These are phyloP conservation scores for Agapostemon virescens DNA, from an alignment of 2,888 invertebrate genomes.

Conservation along the genomic window DNA sequence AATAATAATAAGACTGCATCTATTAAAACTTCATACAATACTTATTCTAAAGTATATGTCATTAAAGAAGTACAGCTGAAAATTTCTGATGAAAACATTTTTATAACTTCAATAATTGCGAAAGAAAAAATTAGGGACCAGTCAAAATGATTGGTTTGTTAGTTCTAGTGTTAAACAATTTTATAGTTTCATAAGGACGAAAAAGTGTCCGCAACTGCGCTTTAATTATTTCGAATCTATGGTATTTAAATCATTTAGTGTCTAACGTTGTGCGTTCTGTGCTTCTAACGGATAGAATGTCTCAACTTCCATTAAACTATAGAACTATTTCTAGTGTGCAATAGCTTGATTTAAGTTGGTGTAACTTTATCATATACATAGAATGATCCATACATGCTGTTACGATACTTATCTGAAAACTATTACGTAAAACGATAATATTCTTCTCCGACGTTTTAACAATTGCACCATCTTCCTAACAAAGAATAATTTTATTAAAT, in stretches of 20 bases:
- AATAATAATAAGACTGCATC: no score
- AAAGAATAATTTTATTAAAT: not conserved
- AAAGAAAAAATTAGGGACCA: no score
- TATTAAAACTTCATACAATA: no score
- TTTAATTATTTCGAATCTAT: not conserved
- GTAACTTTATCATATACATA: not conserved
- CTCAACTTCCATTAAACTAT: not conserved
- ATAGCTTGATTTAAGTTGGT: constrained; percentile 1
- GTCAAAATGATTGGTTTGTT: no score
- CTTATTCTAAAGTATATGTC: no score
- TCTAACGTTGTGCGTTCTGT: not conserved
- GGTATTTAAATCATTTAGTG: not conserved
- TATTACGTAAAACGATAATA: not conserved
- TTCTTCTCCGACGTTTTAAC: not conserved
- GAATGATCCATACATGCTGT: not conserved
- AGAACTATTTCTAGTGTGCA: not conserved
- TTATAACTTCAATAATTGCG: no score
- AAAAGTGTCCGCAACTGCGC: not conserved
- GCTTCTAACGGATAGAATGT: not conserved
- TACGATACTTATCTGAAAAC: not conserved
- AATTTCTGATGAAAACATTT: no score
- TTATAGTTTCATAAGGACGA: not conserved
- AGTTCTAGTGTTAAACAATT: no score
- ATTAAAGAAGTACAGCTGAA: no score
- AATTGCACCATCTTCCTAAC: not conserved